Percentiles rank a stretch among this genome's conserved stretches.
These are phyloP conservation scores for Drosophila kanapiae DNA, from an alignment of 1,140 invertebrate genomes.

Conservation along the genomic window DNA sequence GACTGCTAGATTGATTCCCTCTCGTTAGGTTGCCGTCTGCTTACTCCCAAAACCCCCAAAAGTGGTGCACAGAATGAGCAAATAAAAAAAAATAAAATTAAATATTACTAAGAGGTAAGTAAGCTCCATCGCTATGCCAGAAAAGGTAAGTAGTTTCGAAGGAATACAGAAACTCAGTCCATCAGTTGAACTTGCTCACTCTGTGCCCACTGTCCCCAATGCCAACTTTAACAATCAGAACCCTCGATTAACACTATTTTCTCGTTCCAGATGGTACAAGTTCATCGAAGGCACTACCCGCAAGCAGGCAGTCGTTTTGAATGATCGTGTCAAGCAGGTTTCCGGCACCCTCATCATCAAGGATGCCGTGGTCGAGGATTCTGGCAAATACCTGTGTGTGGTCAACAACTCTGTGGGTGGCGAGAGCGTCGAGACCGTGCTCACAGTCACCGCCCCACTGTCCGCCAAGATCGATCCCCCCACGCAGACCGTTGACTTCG, in stretches of 20 bases:
- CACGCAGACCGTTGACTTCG: slow-evolving; percentile 96
- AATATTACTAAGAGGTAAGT: slow-evolving; percentile 47
- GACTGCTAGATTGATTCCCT: slow-evolving; percentile 25
- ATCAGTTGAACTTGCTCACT: slow-evolving; percentile 50
- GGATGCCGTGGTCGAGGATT: slow-evolving; percentile 95
- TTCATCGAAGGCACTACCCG: slow-evolving; percentile 94
- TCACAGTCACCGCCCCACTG: slow-evolving; percentile 96
- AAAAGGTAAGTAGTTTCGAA: slow-evolving; percentile 28
- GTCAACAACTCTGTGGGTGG: slow-evolving; percentile 97
- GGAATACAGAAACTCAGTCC: background rate
- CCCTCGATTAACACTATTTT: slow-evolving; percentile 12
- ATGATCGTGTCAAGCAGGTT: slow-evolving; percentile 96
- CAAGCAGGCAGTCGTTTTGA: slow-evolving; percentile 93
- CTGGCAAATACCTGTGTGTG: slow-evolving; percentile 96
- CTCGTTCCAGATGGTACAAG: slow-evolving; percentile 94
- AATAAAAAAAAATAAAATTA: background rate
- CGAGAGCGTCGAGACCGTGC: slow-evolving; percentile 95
- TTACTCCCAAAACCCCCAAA: slow-evolving; percentile 1
- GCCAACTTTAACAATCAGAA: background rate
- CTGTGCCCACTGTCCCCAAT: slow-evolving; percentile 49
- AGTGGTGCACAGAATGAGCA: slow-evolving; percentile 62
- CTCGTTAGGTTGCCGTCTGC: slow-evolving; percentile 38
- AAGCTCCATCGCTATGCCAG: background rate
- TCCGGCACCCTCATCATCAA: slow-evolving; percentile 96
- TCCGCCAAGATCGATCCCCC: slow-evolving; percentile 94